Conservation (phyloP, 2,888 invertebrate genomes). For the Drosophila paranaensis region DNA sequence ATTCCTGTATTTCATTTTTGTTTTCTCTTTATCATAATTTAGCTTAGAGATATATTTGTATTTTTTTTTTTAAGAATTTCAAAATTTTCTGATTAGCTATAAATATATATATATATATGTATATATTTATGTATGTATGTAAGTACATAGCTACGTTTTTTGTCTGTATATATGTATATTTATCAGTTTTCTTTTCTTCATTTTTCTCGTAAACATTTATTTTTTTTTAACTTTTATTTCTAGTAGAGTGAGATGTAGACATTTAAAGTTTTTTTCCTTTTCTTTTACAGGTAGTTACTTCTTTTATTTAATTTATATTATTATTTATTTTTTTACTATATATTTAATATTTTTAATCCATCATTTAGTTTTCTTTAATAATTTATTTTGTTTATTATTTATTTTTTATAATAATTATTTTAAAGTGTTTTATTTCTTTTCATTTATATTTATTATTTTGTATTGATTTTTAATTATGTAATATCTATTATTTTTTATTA, state of each 20-base stretch:
- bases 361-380: not conserved
- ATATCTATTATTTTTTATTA: not conserved
- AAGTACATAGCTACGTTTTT: conserved; percentile 15
- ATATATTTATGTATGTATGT: not conserved
- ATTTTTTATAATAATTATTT: not conserved
- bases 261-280: not conserved
- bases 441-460: not conserved
- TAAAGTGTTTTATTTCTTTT: not conserved
- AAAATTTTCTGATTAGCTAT: conserved; percentile 13
- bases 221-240: not conserved
- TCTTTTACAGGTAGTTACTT: not conserved
- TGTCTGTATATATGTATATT: not conserved
- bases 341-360: too few species aligned
- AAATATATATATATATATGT: not conserved
- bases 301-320: not conserved
- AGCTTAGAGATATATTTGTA: not conserved
- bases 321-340: not conserved
- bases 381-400: not conserved
- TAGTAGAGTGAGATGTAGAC: not conserved
- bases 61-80: not conserved
- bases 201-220: not conserved
- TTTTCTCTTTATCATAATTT: conserved; percentile 13
- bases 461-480: not conserved
- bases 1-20: conserved; percentile 8
- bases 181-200: conserved; percentile 3